Evolutionary conservation across 2,113 vertebrate genomes (phyloP), one percentile per base, ranked within the genome.

Genomic region (Drymodes brunneopygia): DNA sequence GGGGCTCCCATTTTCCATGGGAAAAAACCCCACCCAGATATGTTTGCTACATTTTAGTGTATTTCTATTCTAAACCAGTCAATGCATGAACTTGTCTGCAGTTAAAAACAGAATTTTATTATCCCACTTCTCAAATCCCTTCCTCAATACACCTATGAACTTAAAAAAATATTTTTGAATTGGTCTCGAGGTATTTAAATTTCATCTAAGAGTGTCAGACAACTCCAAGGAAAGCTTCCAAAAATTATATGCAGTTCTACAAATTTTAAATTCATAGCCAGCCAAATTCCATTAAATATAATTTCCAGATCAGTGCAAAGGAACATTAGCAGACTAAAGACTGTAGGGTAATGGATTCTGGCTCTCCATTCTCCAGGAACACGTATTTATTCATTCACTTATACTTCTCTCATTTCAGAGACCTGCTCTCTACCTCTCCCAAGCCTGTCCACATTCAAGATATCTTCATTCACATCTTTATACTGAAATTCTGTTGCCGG

Each of bases 191-290:
- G 13, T 50, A 58, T 61, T 88, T 86, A 77, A 94, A 64, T 57
- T 57, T 27, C 24, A 40, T 12, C 33, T 47, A 1, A 27, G 12
- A 66, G 24, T 25, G 17, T 38, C 48, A 80, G 79, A 86, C 35
- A 82, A 53, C 36, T 56, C 48, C 44, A 81, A 57, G 17, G 48
- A 79, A 85, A 71, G 24, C 54, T 84, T 92, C 40, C 51, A 92
- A 84, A 93, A 93, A 65, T 27, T 71, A 53, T 12, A 48, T 21
- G 17, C 38, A 53, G 21, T 56, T 88, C 33, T 40, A 66, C 20
- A 54, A 70, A 75, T 17, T 54, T 73, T 35, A 53, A 66, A 65
- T 53, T 57, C 45, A 38, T 48, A 79, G 42, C 18, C 42, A 88
- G 48, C 18, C 48, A 79, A 50, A 81, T 86, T 64, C 42, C 27